These are phyloP conservation scores for Monodelphis domestica DNA, from an alignment of 2,797 vertebrate genomes.

Conservation along the genomic window DNA sequence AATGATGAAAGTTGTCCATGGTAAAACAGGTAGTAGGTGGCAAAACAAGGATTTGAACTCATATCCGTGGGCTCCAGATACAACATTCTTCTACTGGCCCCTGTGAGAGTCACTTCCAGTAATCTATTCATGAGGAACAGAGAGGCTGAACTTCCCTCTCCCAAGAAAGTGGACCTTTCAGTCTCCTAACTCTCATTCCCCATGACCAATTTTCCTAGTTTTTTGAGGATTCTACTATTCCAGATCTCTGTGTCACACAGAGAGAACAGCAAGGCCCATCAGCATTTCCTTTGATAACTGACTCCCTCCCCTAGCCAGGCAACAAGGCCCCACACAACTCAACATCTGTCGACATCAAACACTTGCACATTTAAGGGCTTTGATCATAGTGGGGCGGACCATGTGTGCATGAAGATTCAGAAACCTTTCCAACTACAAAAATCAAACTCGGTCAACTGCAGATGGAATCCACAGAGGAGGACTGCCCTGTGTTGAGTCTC, in stretches of 20 bases:
- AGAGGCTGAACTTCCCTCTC: background rate
- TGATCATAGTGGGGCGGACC: background rate
- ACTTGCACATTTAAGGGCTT: slow-evolving; percentile 17
- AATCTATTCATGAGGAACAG: background rate
- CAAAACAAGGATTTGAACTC: background rate
- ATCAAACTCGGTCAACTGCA: background rate
- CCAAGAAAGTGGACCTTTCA: background rate
- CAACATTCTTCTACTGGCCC: background rate
- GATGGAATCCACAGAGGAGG: background rate
- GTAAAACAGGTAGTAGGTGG: background rate
- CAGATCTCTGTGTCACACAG: background rate
- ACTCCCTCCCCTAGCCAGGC: slow-evolving; percentile 54
- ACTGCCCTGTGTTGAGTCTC: background rate
- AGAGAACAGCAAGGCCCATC: background rate
- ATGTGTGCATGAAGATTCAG: background rate
- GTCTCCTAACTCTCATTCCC: background rate
- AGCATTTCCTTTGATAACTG: slow-evolving; percentile 58
- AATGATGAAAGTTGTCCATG: background rate
- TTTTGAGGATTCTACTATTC: background rate
- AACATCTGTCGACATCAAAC: slow-evolving; percentile 58
- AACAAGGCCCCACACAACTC: slow-evolving; percentile 56
- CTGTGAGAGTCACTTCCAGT: accelerated
- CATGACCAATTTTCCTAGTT: background rate
- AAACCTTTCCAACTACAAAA: accelerated
- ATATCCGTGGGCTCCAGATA: background rate